These are phyloP conservation scores for Trachymyrmex cornetzi DNA, from an alignment of 1,140 invertebrate genomes.

Conservation along the genomic window DNA sequence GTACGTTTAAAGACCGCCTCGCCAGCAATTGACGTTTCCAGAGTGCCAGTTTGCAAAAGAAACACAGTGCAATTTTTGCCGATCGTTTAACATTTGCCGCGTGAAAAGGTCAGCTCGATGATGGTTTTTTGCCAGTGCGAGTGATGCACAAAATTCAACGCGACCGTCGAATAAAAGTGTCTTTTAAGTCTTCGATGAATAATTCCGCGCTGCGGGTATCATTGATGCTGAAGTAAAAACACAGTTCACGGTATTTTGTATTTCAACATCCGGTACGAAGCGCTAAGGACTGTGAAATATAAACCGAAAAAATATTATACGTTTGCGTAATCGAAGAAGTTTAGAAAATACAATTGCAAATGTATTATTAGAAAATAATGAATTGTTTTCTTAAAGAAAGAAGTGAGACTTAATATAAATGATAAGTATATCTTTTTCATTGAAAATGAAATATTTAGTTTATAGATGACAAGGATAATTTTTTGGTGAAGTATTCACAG, in stretches of 20 bases:
- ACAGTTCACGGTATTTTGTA: constrained; percentile 42
- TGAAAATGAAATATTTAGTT: not conserved
- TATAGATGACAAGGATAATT: not conserved
- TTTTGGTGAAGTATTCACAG: too few species aligned
- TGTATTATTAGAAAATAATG: not conserved
- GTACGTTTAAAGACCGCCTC: not conserved
- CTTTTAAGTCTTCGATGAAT: constrained; percentile 57
- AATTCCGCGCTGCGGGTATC: constrained; percentile 37
- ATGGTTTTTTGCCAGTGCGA: constrained; percentile 32
- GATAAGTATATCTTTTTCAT: not conserved
- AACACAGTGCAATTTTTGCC: constrained; percentile 43
- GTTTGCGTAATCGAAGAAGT: not conserved
- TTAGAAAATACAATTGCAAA: not conserved
- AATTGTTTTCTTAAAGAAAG: not conserved
- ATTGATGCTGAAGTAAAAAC: constrained; percentile 45
- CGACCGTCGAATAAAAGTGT: constrained; percentile 54
- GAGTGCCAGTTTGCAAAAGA: constrained; percentile 43
- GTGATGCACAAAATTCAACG: constrained; percentile 52
- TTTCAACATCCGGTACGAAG: constrained; percentile 22
- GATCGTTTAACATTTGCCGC: constrained; percentile 52
- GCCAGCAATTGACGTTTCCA: constrained; percentile 17
- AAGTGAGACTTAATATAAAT: not conserved
- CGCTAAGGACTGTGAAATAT: not conserved
- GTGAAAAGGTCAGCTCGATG: constrained; percentile 40
- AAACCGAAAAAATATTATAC: not conserved